phyloP scores from a whole-genome alignment of 1,140 invertebrate genomes.

The Magallana ariakensis region DNA sequence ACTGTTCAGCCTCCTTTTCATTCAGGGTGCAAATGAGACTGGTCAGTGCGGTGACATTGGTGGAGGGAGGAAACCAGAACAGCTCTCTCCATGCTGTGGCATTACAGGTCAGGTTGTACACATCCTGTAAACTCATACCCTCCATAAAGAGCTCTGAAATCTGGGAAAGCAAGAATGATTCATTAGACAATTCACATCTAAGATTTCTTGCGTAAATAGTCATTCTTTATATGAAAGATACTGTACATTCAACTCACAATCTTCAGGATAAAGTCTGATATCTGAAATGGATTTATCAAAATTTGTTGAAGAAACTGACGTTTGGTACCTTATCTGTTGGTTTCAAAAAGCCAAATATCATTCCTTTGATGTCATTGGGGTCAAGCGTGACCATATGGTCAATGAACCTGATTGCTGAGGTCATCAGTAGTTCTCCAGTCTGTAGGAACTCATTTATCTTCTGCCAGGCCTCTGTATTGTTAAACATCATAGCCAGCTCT shows the following conservation, averaged over 20 bases:
- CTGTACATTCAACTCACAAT: too few relatives aligned
- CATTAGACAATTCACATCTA: neutral
- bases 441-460: slow-evolving; percentile 18
- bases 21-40: neutral
- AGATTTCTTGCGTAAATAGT: too few relatives aligned
- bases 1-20: neutral
- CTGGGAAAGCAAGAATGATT: slow-evolving; percentile 1
- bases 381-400: neutral
- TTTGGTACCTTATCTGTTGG: neutral
- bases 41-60: neutral
- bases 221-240: too few relatives aligned
- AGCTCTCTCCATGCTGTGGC: neutral
- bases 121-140: neutral
- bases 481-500: slow-evolving; percentile 8
- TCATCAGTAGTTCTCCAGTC: neutral
- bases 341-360: neutral
- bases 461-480: slow-evolving; percentile 20
- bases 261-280: too few relatives aligned
- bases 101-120: neutral
- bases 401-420: slow-evolving; percentile 16
- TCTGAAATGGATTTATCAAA: too few relatives aligned
- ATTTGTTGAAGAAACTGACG: too few relatives aligned
- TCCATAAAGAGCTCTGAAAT: slow-evolving; percentile 9
- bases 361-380: neutral
- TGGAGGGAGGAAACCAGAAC: neutral